Percentiles rank a stretch among this genome's conserved stretches.
Evolutionary conservation across 2,113 vertebrate species (phyloP).

Genomic region (Cranoglanis bouderius): DNA sequence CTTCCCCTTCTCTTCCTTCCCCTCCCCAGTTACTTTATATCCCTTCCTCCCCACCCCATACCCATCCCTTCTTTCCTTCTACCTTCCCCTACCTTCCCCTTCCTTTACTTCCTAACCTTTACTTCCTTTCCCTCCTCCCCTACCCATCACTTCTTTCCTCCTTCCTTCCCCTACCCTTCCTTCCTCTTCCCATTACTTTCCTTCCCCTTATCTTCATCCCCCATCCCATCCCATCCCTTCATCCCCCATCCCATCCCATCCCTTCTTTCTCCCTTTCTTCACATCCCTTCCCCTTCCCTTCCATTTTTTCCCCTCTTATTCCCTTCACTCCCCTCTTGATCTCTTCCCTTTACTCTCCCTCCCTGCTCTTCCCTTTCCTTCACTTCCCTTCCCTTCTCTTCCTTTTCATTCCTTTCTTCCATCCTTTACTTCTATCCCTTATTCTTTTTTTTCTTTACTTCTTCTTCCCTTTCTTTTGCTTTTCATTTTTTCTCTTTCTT

Average conservation of each 20-base stretch:
- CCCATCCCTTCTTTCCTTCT: background rate
- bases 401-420: no score
- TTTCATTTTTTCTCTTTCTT: background rate
- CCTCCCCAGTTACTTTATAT: background rate
- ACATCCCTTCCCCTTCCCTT: background rate
- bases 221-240: background rate
- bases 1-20: no score
- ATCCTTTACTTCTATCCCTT: background rate
- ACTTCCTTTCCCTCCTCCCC: background rate
- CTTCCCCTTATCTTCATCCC: background rate
- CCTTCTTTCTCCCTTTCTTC: background rate
- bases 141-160: background rate
- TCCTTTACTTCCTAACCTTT: background rate
- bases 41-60: background rate
- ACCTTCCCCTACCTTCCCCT: background rate
- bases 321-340: background rate
- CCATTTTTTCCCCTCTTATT: background rate
- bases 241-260: background rate
- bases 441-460: background rate
- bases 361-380: background rate
- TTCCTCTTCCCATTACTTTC: no score
- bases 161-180: background rate
- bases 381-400: background rate
- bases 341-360: background rate
- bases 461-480: background rate